These are phyloP conservation scores for Empidonax alnorum DNA, from an alignment of 2,113 vertebrate species.

Conservation along the genomic window DNA sequence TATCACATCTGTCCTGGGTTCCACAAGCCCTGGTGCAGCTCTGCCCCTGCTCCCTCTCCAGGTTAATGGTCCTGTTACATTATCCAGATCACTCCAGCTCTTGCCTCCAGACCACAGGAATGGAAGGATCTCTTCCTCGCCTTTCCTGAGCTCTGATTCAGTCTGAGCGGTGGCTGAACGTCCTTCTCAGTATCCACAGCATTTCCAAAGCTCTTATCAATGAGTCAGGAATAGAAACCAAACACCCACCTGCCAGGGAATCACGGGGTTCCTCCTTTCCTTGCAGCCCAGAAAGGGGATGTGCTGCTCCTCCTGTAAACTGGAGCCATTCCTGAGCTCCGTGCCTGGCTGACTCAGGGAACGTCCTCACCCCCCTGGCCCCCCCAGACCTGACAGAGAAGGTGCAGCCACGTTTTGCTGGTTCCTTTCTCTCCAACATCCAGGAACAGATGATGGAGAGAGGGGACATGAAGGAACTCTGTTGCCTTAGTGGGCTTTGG, in stretches of 20 bases:
- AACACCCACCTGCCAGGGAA: background rate
- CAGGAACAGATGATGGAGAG: background rate
- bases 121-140: background rate
- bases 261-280: background rate
- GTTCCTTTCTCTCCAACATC: background rate
- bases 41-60: rapidly evolving
- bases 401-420: background rate
- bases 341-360: background rate
- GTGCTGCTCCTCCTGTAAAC: background rate
- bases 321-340: background rate
- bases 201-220: background rate
- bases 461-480: background rate
- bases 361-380: rapidly evolving
- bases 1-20: too few species aligned
- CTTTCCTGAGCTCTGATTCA: background rate
- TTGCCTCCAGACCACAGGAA: background rate
- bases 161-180: background rate
- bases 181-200: background rate
- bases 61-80: background rate
- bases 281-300: background rate
- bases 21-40: background rate
- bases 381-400: background rate
- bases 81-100: background rate
- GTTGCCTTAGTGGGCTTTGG: background rate
- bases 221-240: background rate